phyloP scores from a whole-genome alignment of 2,888 invertebrate species.

The Dendrolimus houi region DNA sequence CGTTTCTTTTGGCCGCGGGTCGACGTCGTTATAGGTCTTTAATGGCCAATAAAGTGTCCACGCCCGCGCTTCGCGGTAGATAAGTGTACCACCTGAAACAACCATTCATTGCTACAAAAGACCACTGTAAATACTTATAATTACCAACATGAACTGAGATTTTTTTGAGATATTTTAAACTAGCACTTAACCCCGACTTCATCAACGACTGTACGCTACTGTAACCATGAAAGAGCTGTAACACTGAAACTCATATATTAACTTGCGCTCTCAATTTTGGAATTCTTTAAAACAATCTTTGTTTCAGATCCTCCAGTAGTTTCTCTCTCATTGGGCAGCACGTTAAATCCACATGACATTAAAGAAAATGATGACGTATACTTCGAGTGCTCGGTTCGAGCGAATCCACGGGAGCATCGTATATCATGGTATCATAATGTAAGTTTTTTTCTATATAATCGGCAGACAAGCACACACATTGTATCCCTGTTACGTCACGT shows the following conservation, averaged over 20 bases:
- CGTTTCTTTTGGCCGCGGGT: constrained; percentile 50
- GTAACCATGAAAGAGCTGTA: no score
- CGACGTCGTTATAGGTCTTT: constrained; percentile 64
- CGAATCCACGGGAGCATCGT: constrained; percentile 90
- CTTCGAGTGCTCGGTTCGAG: constrained; percentile 90
- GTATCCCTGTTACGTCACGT: no score
- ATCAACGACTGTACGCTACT: no score
- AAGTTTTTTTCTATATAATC: constrained; percentile 54
- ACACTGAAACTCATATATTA: no score
- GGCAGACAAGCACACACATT: no score
- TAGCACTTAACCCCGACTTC: no score
- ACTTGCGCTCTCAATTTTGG: no score
- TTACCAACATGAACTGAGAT: no score
- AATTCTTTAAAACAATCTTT: constrained; percentile 4
- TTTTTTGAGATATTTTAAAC: no score
- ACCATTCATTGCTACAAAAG: neutral
- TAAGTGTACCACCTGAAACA: constrained; percentile 30
- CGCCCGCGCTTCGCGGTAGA: constrained; percentile 45
- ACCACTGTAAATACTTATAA: no score
- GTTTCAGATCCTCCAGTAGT: constrained; percentile 88
- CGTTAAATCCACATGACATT: constrained; percentile 90
- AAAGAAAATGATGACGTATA: constrained; percentile 95
- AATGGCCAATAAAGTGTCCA: constrained; percentile 70
- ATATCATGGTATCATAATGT: constrained; percentile 94
- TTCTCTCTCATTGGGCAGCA: constrained; percentile 88